Base-by-base conservation (phyloP, 1,140 invertebrate species). In the Drosophila lacteicornis region DNA sequence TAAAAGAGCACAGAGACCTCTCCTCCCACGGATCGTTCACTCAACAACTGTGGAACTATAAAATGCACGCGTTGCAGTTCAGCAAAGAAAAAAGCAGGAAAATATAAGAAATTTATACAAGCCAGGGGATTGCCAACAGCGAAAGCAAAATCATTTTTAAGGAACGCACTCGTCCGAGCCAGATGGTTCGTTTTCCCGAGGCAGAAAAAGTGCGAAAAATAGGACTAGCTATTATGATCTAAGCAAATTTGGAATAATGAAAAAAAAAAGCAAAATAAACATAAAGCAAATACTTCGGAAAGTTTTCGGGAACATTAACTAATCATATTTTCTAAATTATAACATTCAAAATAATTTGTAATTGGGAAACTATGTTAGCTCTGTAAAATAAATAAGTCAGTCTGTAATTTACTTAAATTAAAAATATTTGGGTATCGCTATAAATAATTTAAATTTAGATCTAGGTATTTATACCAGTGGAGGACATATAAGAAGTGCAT, bases 41-140 rank as follows among this genome's bases (percentile, higher is more conserved):
- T 79, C 76, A 71, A 63, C 76, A 79, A 59, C 75, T 79, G 22
- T n/a, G 50, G 60, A 82, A 81, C 85, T 68, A 88, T 90, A 84
- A 88, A 90, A 84, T 90, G 84, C 84, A 88, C 77, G 78, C 80
- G 80, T 80, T 90, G 85, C 85, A 78, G 50, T 53, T 40, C 25
- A 25, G 25, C 22, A 51, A 42, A 30, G 17, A 8, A 38, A n/a
- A 15, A 15, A 42, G 6, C 2, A 42, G 6, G 47, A 59, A 85
- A 62, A 38, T 62, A 59, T 42, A 46, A 42, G 47, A 78, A 82
- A 73, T 71, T 67, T 40, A 30, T 19, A 51, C 43, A 42, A 36
- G 38, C 58, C 22, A 47, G 27, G 49, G 57, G 46, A 62, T 42
- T 17, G 45, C 22, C n/a, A 68, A 59, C 49, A 40, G 66, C 36